Conservation (phyloP, 2,797 vertebrate species). For the Salmo trutta region DNA sequence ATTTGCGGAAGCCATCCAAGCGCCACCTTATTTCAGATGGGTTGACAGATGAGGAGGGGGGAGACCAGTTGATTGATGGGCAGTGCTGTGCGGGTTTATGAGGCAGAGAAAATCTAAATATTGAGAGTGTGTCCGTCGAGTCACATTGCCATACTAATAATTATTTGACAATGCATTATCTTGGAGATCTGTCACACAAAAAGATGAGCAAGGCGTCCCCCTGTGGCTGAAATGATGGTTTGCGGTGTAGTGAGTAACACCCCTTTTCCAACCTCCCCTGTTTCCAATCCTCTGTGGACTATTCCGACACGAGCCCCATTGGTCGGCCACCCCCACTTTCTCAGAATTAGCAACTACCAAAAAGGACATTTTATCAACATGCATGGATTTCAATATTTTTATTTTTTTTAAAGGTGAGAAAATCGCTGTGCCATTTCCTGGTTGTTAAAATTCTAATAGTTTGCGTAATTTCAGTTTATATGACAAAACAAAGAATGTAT, state of each 20-base stretch:
- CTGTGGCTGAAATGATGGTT: constrained; percentile 64
- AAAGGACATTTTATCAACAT: constrained; percentile 36
- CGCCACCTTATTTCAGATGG: constrained; percentile 69
- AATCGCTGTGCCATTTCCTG: too few relatives aligned
- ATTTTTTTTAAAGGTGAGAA: background rate
- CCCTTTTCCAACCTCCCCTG: constrained; percentile 27
- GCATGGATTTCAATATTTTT: constrained; percentile 42
- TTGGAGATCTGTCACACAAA: constrained; percentile 78
- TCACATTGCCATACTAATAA: constrained; percentile 77
- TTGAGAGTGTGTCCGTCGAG: constrained; percentile 69
- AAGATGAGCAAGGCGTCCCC: constrained; percentile 64
- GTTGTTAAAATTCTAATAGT: too few relatives aligned
- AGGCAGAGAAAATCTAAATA: constrained; percentile 81
- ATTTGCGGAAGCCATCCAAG: constrained; percentile 65
- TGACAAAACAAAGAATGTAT: too few relatives aligned
- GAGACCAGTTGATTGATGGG: constrained; percentile 75
- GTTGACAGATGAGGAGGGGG: constrained; percentile 62
- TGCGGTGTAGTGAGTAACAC: constrained; percentile 47
- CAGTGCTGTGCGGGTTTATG: constrained; percentile 69
- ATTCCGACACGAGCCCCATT: constrained; percentile 39
- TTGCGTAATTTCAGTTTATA: too few relatives aligned
- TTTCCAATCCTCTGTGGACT: constrained; percentile 57
- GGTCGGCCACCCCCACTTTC: constrained; percentile 54
- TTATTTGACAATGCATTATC: constrained; percentile 82
- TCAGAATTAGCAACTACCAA: constrained; percentile 60